These are phyloP conservation scores for Cheumatopsyche charites DNA, from an alignment of 1,140 invertebrate genomes.

Conservation along the genomic window DNA sequence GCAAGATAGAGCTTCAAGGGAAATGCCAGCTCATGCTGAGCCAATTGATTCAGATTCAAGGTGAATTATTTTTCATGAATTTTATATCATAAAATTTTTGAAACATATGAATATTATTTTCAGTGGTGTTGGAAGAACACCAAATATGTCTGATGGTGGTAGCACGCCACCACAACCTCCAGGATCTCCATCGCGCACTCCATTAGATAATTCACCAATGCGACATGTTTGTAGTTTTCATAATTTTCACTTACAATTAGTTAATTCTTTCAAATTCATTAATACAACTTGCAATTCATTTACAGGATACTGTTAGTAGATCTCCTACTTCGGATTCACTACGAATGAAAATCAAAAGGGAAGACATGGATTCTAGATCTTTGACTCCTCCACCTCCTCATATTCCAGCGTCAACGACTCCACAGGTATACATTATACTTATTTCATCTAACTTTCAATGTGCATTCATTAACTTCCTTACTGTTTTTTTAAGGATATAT, in stretches of 20 bases:
- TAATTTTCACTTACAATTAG: background rate
- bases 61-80: slow-evolving; percentile 46
- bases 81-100: background rate
- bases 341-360: slow-evolving; percentile 31
- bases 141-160: slow-evolving; percentile 42
- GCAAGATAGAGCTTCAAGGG: slow-evolving; percentile 59
- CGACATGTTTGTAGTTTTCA: slow-evolving; percentile 27
- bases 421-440: slow-evolving; percentile 27
- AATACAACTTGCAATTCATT: background rate
- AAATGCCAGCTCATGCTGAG: slow-evolving; percentile 69
- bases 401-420: slow-evolving; percentile 34
- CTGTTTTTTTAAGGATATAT: slow-evolving; percentile 41
- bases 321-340: slow-evolving; percentile 39
- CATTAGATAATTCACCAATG: slow-evolving; percentile 39
- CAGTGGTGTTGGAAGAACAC: slow-evolving; percentile 42
- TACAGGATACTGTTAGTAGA: slow-evolving; percentile 41
- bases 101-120: background rate
- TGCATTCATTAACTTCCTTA: background rate
- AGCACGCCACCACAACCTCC: slow-evolving; percentile 43
- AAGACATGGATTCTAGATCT: slow-evolving; percentile 41
- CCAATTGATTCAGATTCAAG: slow-evolving; percentile 70
- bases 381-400: slow-evolving; percentile 45
- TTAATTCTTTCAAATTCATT: slow-evolving; percentile 15
- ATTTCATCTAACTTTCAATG: too few relatives aligned
- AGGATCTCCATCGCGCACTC: slow-evolving; percentile 34